These are phyloP conservation scores for Schizopygopsis malacanthus DNA, from an alignment of 2,797 vertebrate species.

Conservation along the genomic window DNA sequence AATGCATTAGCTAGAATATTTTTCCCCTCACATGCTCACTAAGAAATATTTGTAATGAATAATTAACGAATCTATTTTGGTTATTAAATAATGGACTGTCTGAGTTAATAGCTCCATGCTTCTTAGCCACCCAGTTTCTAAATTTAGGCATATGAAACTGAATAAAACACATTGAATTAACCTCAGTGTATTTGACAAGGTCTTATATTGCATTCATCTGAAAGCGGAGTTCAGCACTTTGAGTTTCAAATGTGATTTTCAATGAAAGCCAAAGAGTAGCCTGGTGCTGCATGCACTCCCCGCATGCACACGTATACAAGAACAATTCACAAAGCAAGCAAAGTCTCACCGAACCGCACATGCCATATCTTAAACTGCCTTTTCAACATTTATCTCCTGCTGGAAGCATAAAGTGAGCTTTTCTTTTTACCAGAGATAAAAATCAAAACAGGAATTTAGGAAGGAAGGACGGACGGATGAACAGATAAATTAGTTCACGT, in stretches of 20 bases:
- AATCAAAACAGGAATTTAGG: neutral
- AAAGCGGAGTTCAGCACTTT: slow-evolving; percentile 16
- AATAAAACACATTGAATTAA: neutral
- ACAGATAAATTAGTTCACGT: neutral
- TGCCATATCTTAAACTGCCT: slow-evolving; percentile 12
- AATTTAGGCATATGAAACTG: neutral
- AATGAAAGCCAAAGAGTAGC: slow-evolving; percentile 11
- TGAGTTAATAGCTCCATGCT: neutral
- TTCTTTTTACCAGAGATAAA: slow-evolving; percentile 20
- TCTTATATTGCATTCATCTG: neutral
- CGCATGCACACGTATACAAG: neutral
- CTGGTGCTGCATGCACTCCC: neutral
- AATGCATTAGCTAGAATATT: neutral
- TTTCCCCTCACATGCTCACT: neutral
- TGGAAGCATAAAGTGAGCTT: slow-evolving; percentile 11
- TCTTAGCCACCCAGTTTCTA: neutral
- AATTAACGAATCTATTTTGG: slow-evolving; percentile 23
- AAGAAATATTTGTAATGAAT: slow-evolving; percentile 23
- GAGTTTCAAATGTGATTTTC: slow-evolving; percentile 21
- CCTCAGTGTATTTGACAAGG: slow-evolving; percentile 4
- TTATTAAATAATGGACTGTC: slow-evolving; percentile 7
- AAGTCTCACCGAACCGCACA: neutral
- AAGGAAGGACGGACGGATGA: no score
- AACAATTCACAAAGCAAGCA: neutral
- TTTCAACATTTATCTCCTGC: slow-evolving; percentile 15